Evolutionary conservation across 1,140 invertebrate species (phyloP), one percentile per base, ranked within the genome.

Genomic region (Drosophila arizonae): DNA sequence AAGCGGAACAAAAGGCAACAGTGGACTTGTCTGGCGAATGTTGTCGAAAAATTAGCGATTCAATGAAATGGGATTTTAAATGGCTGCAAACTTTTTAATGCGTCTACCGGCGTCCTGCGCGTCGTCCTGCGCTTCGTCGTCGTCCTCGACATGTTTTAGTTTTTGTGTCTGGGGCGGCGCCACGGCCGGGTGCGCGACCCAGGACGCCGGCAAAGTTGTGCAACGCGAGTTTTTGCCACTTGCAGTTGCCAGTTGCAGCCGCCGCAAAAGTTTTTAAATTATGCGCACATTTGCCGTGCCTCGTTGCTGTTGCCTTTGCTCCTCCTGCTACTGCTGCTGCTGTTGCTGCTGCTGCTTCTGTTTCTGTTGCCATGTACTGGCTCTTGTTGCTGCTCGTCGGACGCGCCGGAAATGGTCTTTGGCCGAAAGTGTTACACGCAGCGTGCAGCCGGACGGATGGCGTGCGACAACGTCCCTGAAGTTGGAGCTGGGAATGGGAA

Each of bases 51-150:
- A 90, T 90, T 90, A 90, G 88, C 88, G 88, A 90, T 90, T 90
- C 88, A 90, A 85, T 90, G 88, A 90, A 90, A 90, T 90, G 88
- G 82, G 88, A 90, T 90, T 90, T 90, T 90, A 90, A 90, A 90
- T 90, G 84, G 88, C 88, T 85, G 80, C 72, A 90, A 90, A 90
- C 82, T 90, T 90, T 90, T 90, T 88, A 90, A 90, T 90, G 84
- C 77, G 76, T 88, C 77, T 76, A 45, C 45, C 52, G 72, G 51
- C 63, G 48, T 61, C 45, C 17, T 28, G 41, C 36, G 24, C 17
- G 6, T 43, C 36, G 50, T 73, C 45, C n/a, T 28, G 39, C 36
- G 30, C 15, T 24, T 1, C 28, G 28, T 30, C 28, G 4, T 43
- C 36, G 50, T 73, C 36, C 36, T 70, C 71, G 72, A 77, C 81